Base-by-base conservation (phyloP, 2,888 invertebrate species). In the Ferdinandea cuprea region DNA sequence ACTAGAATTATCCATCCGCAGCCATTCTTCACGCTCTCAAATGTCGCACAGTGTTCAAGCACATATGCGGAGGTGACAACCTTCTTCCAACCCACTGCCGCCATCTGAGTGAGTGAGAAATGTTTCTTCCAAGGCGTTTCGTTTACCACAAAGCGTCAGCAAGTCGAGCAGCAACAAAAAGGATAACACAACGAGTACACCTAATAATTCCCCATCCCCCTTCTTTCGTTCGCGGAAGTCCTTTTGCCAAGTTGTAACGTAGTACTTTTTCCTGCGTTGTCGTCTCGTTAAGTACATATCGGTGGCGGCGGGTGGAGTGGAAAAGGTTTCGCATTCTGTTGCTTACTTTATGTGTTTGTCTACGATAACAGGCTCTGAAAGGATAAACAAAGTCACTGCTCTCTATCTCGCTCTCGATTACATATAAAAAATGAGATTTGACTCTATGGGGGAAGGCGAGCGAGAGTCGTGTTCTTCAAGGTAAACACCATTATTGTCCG, bases 281-380 rank as follows among this genome's bases (percentile, higher is more conserved):
- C 65, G 68, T 46, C n/a, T n/a, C 59, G 66, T 66, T 78, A 72
- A 78, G 66, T 72, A 71, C n/a, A n/a, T n/a, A n/a, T n/a, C n/a
- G 58, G 42, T 32, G 69, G 58, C 28, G 50, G 25, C 7, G 19
- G 48, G n/a, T 19, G 37, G 59, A 13, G 19, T 11, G 17, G 44
- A 25, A n/a, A 69, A 65, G 65, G 66, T 66, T 77, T 72, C 71
- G 37, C 78, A 83, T 83, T 83, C 83, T 54, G 78, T 78, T 78
- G 72, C 78, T 83, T 78, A 68, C 78, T 78, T 78, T 83, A 73
- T 83, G 72, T 83, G 83, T 83, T 83, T 83, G 83, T 83, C 72
- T 83, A 68, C 77, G 83, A 83, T 83, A 83, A 83, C 83, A 68
- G 83, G 66, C 78, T 68, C 68, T 78, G 72, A 78, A 83, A 78